A percentile compares a stretch with the other conserved stretches of the same genome.
Evolutionary conservation across 2,113 vertebrate species (phyloP).

Genomic region (Pardalotus punctatus): DNA sequence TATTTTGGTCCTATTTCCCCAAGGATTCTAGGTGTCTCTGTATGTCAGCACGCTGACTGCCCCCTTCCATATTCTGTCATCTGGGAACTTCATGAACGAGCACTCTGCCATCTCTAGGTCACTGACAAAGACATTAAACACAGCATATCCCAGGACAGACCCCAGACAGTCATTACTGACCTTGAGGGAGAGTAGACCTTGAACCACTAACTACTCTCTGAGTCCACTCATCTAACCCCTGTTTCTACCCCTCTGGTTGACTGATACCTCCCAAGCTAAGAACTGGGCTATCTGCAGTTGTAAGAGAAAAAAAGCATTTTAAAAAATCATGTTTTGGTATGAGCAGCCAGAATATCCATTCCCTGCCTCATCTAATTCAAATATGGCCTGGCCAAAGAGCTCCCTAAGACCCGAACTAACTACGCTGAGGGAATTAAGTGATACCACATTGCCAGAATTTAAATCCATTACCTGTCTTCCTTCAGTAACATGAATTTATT

Average conservation of each 20-base stretch:
- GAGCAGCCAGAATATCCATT: not conserved
- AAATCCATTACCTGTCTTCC: not conserved
- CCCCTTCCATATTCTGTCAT: not conserved
- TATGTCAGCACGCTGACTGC: not conserved
- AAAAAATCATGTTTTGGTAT: not conserved
- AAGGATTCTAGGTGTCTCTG: not conserved
- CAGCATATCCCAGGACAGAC: not conserved
- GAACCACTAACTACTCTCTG: not conserved
- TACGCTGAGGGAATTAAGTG: not conserved
- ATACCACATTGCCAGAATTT: not conserved
- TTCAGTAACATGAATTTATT: not conserved
- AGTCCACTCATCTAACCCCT: not conserved
- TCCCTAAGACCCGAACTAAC: not conserved
- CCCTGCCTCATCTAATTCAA: not conserved
- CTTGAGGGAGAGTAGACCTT: not conserved
- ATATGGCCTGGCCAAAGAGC: not conserved
- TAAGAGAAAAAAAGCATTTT: not conserved
- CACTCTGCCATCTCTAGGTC: not conserved
- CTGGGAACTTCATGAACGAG: not conserved
- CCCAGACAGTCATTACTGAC: not conserved
- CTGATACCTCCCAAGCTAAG: not conserved
- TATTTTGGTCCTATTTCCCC: not conserved
- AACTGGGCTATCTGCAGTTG: not conserved
- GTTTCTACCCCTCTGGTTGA: not conserved
- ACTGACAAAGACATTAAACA: not conserved